Evolutionary conservation across 2,797 vertebrate species (phyloP).

Genomic region (Scomberomorus guttatus): DNA sequence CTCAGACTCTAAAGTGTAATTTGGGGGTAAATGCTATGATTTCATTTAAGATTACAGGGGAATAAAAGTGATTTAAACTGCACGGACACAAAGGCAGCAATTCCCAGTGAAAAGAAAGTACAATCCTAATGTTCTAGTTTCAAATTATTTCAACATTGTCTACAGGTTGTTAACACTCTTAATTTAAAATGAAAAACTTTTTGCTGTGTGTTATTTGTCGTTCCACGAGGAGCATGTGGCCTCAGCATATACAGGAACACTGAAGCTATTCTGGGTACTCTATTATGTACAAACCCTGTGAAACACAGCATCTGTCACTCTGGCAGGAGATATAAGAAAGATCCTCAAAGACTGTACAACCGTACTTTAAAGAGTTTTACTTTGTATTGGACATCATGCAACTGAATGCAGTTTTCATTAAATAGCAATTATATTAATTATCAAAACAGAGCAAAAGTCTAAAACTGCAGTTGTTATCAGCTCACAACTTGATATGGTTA

Average conservation of each 20-base stretch:
- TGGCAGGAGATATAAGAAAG: slow-evolving; percentile 13
- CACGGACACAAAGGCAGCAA: too few species aligned
- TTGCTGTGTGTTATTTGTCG: slow-evolving; percentile 2
- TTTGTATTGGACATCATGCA: not conserved
- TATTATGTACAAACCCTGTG: slow-evolving; percentile 59
- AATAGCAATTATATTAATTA: not conserved
- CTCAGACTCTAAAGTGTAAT: not conserved
- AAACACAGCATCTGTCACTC: slow-evolving; percentile 65
- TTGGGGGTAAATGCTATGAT: not conserved
- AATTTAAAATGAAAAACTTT: not conserved
- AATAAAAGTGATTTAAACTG: not conserved
- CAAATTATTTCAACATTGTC: not conserved
- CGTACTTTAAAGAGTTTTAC: not conserved
- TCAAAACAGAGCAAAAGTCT: not conserved
- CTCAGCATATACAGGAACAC: slow-evolving; percentile 10
- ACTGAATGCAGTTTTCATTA: not conserved
- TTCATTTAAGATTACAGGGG: not conserved
- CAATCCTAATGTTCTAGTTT: not conserved
- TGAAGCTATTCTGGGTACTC: slow-evolving; percentile 40
- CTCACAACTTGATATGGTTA: slow-evolving; percentile 15
- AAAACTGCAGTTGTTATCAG: not conserved
- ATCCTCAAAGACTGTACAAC: not conserved
- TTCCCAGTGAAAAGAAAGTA: not conserved
- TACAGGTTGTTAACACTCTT: not conserved
- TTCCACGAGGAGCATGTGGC: slow-evolving; percentile 12